Conservation (phyloP, 2,797 vertebrate species). For the Astyanax mexicanus region DNA sequence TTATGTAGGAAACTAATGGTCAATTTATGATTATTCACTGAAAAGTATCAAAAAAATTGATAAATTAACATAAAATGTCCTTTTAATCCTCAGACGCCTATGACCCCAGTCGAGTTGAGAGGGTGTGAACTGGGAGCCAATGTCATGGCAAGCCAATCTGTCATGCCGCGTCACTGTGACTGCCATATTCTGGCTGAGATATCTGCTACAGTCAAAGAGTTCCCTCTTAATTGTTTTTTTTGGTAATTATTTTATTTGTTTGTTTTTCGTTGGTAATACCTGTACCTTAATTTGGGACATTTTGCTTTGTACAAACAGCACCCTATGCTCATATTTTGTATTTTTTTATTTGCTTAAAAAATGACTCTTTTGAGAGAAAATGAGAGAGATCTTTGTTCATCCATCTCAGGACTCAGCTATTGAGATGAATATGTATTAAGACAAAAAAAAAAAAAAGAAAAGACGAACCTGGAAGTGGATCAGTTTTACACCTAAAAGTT, state of each 20-base stretch:
- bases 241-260: no score
- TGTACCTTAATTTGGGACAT: not conserved
- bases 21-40: no score
- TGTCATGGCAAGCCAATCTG: constrained; percentile 62
- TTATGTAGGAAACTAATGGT: no score
- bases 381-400: not conserved
- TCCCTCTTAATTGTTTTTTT: constrained; percentile 52
- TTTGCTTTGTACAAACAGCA: constrained; percentile 34
- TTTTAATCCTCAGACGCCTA: constrained; percentile 82
- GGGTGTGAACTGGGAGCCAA: constrained; percentile 82
- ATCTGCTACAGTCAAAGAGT: constrained; percentile 33
- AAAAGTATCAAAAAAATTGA: constrained; percentile 19
- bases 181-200: constrained; percentile 29
- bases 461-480: constrained; percentile 43
- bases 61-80: constrained; percentile 27
- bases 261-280: not conserved
- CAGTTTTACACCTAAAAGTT: constrained; percentile 29
- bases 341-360: not conserved
- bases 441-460: not conserved
- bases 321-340: constrained; percentile 8
- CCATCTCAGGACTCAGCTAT: not conserved
- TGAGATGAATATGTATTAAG: not conserved
- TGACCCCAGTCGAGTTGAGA: constrained; percentile 95
- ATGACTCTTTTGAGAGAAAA: not conserved
- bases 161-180: constrained; percentile 58